Evolutionary conservation across 1,140 invertebrate genomes (phyloP).

Genomic region (Trichomalopsis sarcophagae): DNA sequence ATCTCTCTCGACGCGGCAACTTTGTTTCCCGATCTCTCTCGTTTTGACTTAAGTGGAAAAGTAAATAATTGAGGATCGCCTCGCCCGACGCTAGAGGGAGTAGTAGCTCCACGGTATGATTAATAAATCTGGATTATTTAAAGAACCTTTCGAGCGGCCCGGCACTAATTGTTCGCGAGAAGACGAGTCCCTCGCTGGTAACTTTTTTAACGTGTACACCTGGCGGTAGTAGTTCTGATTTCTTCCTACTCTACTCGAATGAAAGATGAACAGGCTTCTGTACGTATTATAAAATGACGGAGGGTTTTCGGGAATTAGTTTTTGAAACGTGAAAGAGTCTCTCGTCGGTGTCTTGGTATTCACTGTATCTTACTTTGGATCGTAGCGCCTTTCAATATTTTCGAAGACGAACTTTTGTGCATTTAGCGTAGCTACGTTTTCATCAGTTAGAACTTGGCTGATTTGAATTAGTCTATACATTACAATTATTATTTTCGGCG

Average conservation of each 20-base stretch:
- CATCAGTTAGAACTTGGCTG: too few relatives aligned
- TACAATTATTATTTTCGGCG: not conserved
- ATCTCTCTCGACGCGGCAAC: conserved; percentile 27
- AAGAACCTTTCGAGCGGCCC: not conserved
- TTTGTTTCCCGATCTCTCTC: conserved; percentile 28
- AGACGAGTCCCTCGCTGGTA: not conserved
- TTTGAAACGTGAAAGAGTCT: too few relatives aligned
- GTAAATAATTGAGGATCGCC: conserved; percentile 46
- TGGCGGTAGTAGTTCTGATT: not conserved
- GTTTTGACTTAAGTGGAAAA: conserved; percentile 40
- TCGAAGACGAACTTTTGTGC: not conserved
- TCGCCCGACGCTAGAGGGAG: too few relatives aligned
- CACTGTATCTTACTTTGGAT: too few relatives aligned
- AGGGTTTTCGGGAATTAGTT: too few relatives aligned
- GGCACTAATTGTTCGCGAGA: not conserved
- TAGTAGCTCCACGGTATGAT: not conserved
- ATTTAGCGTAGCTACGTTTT: too few relatives aligned
- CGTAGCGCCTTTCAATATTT: not conserved
- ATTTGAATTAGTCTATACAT: too few relatives aligned
- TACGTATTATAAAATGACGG: too few relatives aligned
- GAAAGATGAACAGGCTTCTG: not conserved
- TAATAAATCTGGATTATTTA: conserved; percentile 41
- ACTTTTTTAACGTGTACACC: conserved; percentile 11
- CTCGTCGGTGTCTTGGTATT: too few relatives aligned
- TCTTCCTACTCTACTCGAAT: not conserved